phyloP scores from a whole-genome alignment of 1,140 invertebrate genomes.

The Cydia fagiglandana region DNA sequence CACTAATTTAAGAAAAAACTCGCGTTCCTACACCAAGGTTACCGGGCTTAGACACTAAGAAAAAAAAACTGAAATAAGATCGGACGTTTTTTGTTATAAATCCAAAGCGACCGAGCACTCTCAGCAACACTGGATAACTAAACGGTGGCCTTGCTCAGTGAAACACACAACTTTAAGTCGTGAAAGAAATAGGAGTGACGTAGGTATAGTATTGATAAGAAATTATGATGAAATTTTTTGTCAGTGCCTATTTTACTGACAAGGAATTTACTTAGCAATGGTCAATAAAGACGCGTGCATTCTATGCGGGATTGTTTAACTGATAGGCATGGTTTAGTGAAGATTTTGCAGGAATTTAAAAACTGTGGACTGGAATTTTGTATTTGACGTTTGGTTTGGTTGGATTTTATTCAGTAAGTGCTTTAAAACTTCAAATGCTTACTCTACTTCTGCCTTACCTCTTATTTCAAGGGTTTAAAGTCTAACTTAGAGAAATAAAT shows the following conservation, averaged over 20 bases:
- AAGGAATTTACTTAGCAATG: conserved; percentile 1
- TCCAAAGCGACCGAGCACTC: conserved; percentile 37
- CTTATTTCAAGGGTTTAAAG: not conserved
- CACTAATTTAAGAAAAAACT: conserved; percentile 40
- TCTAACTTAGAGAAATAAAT: not conserved
- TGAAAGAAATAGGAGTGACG: conserved; percentile 48
- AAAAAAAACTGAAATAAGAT: conserved; percentile 36
- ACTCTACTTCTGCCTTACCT: not conserved
- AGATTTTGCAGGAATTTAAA: conserved; percentile 14
- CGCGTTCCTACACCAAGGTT: conserved; percentile 49
- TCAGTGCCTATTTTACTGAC: not conserved
- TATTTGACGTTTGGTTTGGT: conserved; percentile 26
- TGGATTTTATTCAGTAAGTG: not conserved
- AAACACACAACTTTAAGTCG: conserved; percentile 55
- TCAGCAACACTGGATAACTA: conserved; percentile 48
- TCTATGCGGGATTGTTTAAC: not conserved
- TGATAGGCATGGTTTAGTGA: conserved; percentile 5
- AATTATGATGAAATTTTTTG: conserved; percentile 52
- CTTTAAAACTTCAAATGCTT: not conserved
- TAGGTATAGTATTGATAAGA: conserved; percentile 39
- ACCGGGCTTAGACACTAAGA: conserved; percentile 40
- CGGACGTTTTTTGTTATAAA: conserved; percentile 33
- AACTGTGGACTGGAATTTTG: conserved; percentile 22
- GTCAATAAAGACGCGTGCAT: not conserved
- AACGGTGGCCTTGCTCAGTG: conserved; percentile 47